These are phyloP conservation scores for Maconellicoccus hirsutus DNA, from an alignment of 1,140 invertebrate genomes.

Conservation along the genomic window DNA sequence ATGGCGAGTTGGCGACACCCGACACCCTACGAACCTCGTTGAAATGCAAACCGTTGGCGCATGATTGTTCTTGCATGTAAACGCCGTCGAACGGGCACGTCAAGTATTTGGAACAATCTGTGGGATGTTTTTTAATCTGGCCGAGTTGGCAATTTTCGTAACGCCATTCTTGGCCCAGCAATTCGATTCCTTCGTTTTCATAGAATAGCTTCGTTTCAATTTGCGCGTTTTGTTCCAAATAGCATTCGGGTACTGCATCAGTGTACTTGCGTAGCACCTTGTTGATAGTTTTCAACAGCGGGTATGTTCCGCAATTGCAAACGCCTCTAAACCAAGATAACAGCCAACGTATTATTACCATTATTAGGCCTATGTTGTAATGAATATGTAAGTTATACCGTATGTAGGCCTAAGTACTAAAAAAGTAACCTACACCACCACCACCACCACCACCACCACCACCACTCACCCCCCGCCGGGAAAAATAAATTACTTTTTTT, in stretches of 20 bases:
- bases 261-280: constrained; percentile 53
- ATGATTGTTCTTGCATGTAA: constrained; percentile 47
- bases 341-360: no score
- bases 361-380: no score
- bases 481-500: no score
- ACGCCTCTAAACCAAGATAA: constrained; percentile 34
- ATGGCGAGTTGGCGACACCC: no score
- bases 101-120: constrained; percentile 66
- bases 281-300: constrained; percentile 65
- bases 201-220: constrained; percentile 2
- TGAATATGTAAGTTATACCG: no score
- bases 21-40: constrained; percentile 46
- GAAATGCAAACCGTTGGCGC: constrained; percentile 60
- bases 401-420: no score
- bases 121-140: constrained; percentile 41
- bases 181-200: background rate
- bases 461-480: no score
- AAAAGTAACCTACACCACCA: no score
- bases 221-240: constrained; percentile 25
- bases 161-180: background rate
- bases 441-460: no score
- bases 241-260: constrained; percentile 32
- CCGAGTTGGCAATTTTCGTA: constrained; percentile 6
- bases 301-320: constrained; percentile 64
- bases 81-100: constrained; percentile 60